Evolutionary conservation across 2,888 invertebrate genomes (phyloP), one percentile per base, ranked within the genome.

Genomic region (Odontomyia ornata): DNA sequence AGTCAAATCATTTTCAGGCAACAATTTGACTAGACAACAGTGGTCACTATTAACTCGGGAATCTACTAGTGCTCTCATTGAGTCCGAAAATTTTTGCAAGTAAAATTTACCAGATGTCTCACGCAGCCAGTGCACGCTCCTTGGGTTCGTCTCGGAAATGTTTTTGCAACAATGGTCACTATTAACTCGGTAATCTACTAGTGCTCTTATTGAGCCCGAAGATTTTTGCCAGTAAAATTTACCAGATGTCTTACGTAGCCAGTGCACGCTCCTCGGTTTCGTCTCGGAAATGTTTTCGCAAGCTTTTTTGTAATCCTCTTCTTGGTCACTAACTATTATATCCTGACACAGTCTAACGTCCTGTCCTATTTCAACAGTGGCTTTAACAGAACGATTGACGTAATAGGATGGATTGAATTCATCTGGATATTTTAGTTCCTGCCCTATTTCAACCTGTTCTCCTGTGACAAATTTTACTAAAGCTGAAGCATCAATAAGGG

Each of bases 331-430:
- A 3, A 69, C 23, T 15, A 69, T 47, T 15, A 69, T 3, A 21
- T 25, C 25, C 21, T 69, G 47, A 11, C 11, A 11, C 11, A 9
- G 30, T 21, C 36, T 21, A 1, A 60, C 73, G 5, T 57, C 57
- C n/a, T 43, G 23, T 21, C 27, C 15, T 11, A 73, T 60, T 30
- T 60, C 60, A 1, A 73, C 57, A 21, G n/a, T n/a, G n/a, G n/a
- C n/a, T n/a, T n/a, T n/a, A n/a, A n/a, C n/a, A n/a, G n/a, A 30
- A 30, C 73, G 57, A 13, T 73, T 57, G 28, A 73, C 28, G n/a
- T 73, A 73, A 18, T 36, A 36, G 3, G 73, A 2, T 1, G 57
- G 30, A 7, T 73, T 60, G 36, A 30, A 72, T 3, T 27, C 28
- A 11, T 72, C 72, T 1, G 28, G 18, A 30, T n/a, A 52, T 36